Conservation (phyloP, 2,888 invertebrate genomes). For the Zele albiditarsus region DNA sequence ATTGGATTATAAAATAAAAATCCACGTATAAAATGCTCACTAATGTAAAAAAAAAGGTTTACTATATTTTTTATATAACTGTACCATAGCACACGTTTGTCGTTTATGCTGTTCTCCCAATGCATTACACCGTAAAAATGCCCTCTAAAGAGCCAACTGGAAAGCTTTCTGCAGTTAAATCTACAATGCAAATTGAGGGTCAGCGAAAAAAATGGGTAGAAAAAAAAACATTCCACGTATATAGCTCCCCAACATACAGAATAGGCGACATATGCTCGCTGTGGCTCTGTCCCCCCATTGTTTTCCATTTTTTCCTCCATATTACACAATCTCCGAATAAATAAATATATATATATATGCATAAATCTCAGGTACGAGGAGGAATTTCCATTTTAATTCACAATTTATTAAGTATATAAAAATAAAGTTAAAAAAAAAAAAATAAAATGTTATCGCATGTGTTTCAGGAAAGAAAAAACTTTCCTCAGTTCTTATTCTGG, state of each 20-base stretch:
- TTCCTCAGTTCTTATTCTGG: background rate
- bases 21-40: background rate
- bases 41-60: background rate
- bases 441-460: background rate
- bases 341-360: constrained; percentile 23
- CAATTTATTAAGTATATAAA: constrained; percentile 50
- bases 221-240: constrained; percentile 53
- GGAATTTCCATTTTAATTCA: constrained; percentile 60
- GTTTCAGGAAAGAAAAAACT: background rate
- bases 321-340: constrained; percentile 53
- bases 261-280: constrained; percentile 59
- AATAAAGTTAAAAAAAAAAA: background rate
- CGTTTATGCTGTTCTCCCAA: constrained; percentile 29
- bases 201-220: constrained; percentile 43
- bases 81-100: background rate
- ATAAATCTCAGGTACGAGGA: constrained; percentile 44
- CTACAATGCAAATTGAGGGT: constrained; percentile 64
- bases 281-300: constrained; percentile 17
- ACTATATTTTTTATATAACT: background rate
- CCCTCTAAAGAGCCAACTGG: constrained; percentile 56
- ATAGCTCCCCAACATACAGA: constrained; percentile 48
- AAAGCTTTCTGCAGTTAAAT: constrained; percentile 61
- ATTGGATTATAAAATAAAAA: background rate
- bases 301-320: constrained; percentile 39
- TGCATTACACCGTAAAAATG: constrained; percentile 58